Base-by-base conservation (phyloP, 2,797 vertebrate genomes). In the Betta splendens region DNA sequence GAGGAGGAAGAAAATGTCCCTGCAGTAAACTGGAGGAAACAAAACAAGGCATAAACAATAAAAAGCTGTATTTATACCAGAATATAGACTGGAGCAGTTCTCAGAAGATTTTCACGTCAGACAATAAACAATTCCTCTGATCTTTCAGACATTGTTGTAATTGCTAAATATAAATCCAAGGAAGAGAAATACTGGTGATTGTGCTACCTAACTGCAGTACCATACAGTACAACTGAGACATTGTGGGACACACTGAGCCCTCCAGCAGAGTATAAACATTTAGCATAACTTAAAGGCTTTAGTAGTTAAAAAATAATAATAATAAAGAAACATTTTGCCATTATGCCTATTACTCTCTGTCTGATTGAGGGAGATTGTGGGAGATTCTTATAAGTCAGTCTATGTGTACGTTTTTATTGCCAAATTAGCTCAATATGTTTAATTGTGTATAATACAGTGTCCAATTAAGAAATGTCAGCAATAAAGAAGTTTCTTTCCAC, bases 21-120 rank as follows among this genome's bases (percentile, higher is more conserved):
- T 20, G 18, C 60, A 32, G 47, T 50, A 74, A 66, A 55, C 49
- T 20, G 18, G 60, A 32, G 47, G 50, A 74, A 66, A 55, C 29
- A 44, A 62, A 33, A 43, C 20, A 55, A 45, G 23, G 15, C 45
- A 11, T 45, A 16, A 39, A 68, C 62, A 43, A 21, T 29, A 20
- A 21, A 12, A 18, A 18, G 17, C 32, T 39, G 32, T 60, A 22
- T 31, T 64, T 49, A 21, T 35, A 21, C 16, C 38, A 3, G 20
- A 40, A 68, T 46, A 49, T 33, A 39, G 66, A 64, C 49, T 23
- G 54, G 63, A 75, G 65, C 64, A 22, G 59, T 40, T 48, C 63
- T 59, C 72, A 21, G 49, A 73, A 45, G 60, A 53, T 44, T 75
- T 60, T 36, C 37, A 32, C 28, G 48, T 44, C 22, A 68, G 46